Base-by-base conservation (phyloP, 1,140 invertebrate species). In the Belonocnema kinseyi region DNA sequence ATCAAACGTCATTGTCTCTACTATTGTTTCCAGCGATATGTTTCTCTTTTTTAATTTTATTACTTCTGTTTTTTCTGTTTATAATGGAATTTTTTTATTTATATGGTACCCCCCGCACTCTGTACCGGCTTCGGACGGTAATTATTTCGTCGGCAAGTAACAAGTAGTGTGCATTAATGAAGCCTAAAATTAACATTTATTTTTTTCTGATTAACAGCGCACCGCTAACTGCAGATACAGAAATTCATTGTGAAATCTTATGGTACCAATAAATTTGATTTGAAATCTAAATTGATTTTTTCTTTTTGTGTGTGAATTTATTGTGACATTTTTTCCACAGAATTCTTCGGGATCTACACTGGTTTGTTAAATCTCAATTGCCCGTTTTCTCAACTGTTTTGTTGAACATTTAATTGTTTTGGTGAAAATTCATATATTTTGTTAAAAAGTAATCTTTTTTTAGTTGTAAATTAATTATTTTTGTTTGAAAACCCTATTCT, bases 191-290 rank as follows among this genome's bases (percentile, higher is more conserved):
- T 85, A 78, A 75, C 40, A 80, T 85, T 77, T 81, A 79, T 84
- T 84, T 86, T 82, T 76, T 85, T 85, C 78, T 78, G 78, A 85
- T 72, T 76, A 88, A 85, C 83, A 88, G 82, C 84, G 85, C 87
- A 88, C 85, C 83, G 75, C 82, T 87, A 86, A 85, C 74, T 81
- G 82, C 85, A 89, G 79, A 87, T 87, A 76, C 82, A 76, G 73
- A 86, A 85, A 85, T 84, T 85, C 77, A 84, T 87, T 88, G 82
- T 88, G 80, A 87, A 74, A 81, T 78, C 79, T 85, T 88, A 82
- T 80, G 78, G 75, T 82, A 84, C 54, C 72, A 88, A 87, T 88
- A 88, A 88, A 88, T 86, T 85, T 85, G 54, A 85, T 85, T 88
- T 82, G 54, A 81, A 73, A 75, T 75, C 21, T 46, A 51, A 78